Conservation (phyloP, 2,888 invertebrate genomes). For the Trileptium ribeirensis region DNA sequence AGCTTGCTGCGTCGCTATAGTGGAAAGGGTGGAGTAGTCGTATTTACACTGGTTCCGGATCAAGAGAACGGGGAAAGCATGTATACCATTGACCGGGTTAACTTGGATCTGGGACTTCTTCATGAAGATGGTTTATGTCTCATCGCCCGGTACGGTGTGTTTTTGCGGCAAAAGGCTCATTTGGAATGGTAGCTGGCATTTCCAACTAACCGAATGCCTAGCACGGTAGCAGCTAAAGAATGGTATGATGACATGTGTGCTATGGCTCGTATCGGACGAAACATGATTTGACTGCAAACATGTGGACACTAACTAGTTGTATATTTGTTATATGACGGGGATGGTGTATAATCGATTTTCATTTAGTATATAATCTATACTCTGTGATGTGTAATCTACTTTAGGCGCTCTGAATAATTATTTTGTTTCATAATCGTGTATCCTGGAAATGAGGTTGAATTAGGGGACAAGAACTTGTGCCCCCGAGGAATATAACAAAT, state of each 20-base stretch:
- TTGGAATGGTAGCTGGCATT: background rate
- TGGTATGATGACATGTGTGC: background rate
- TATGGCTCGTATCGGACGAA: too few species aligned
- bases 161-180: background rate
- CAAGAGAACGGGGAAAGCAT: background rate
- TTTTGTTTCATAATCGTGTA: too few species aligned
- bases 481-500: too few species aligned
- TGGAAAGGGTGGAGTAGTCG: background rate
- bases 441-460: too few species aligned
- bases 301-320: too few species aligned
- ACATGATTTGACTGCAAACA: too few species aligned
- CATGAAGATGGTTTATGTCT: background rate
- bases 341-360: too few species aligned
- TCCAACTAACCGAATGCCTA: background rate
- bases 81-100: background rate
- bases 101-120: background rate
- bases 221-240: background rate
- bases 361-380: too few species aligned
- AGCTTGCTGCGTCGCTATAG: background rate
- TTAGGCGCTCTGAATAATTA: too few species aligned
- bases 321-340: too few species aligned
- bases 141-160: background rate
- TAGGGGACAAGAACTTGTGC: too few species aligned
- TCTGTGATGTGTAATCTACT: too few species aligned
- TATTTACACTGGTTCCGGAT: background rate